These are phyloP conservation scores for Chouioia cunea DNA, from an alignment of 2,888 invertebrate genomes.

Conservation along the genomic window DNA sequence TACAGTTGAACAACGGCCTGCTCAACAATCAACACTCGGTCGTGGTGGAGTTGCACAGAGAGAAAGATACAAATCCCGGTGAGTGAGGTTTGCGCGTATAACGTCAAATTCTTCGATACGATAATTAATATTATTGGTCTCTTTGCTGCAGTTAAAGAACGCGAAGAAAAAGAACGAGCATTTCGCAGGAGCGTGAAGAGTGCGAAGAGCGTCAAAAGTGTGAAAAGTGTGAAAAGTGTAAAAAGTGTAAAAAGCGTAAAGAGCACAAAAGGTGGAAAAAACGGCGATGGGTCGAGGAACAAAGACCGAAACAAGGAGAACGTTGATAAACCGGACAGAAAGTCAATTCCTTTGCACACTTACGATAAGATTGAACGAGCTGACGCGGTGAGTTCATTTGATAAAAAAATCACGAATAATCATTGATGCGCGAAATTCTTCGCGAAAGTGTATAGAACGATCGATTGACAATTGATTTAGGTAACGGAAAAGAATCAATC, in stretches of 20 bases:
- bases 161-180: conserved; percentile 52
- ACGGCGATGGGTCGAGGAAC: conserved; percentile 41
- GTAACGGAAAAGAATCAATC: conserved; percentile 18
- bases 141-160: conserved; percentile 27
- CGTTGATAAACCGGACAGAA: conserved; percentile 55
- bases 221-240: conserved; percentile 50
- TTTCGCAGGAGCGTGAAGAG: conserved; percentile 56
- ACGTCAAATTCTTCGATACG: neutral
- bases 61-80: conserved; percentile 38
- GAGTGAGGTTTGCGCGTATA: neutral
- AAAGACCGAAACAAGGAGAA: conserved; percentile 55
- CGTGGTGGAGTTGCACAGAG: conserved; percentile 37
- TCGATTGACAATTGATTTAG: neutral
- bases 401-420: conserved; percentile 9
- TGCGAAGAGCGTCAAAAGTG: conserved; percentile 52
- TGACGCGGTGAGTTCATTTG: conserved; percentile 47
- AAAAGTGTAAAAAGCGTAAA: conserved; percentile 42
- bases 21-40: conserved; percentile 31
- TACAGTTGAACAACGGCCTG: neutral
- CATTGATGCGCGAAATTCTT: neutral
- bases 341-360: conserved; percentile 49
- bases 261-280: conserved; percentile 11
- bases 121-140: neutral
- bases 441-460: neutral
- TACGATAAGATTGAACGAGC: conserved; percentile 52